Evolutionary conservation across 2,888 invertebrate species (phyloP).

Genomic region (Orchestes rusci): DNA sequence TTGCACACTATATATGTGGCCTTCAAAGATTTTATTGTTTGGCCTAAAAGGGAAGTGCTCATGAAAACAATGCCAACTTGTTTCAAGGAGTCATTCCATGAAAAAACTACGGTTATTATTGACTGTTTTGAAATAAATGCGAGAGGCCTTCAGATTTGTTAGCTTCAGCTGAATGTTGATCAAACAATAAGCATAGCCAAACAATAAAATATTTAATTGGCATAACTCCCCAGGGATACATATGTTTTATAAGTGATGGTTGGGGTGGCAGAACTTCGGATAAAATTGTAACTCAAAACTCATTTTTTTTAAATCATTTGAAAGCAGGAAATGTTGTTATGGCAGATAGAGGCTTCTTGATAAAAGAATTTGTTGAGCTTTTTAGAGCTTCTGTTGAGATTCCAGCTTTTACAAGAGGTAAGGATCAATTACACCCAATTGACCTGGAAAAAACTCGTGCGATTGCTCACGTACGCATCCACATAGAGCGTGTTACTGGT

Average conservation of each 20-base stretch:
- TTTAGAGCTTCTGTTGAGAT: conserved; percentile 19
- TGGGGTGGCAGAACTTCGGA: conserved; percentile 23
- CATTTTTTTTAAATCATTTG: conserved; percentile 13
- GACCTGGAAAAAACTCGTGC: conserved; percentile 24
- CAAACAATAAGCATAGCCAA: conserved; percentile 24
- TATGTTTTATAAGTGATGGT: conserved; percentile 21
- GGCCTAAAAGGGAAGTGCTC: conserved; percentile 18
- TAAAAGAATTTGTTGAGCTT: conserved; percentile 20
- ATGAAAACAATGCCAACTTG: conserved; percentile 11
- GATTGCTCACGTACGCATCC: conserved; percentile 26
- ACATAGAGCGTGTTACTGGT: conserved; percentile 22
- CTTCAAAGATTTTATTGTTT: no score
- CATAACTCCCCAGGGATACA: conserved; percentile 21
- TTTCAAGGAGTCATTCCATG: conserved; percentile 17
- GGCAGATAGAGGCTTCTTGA: conserved; percentile 23
- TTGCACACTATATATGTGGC: no score
- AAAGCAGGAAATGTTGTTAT: conserved; percentile 20
- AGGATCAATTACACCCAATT: conserved; percentile 19
- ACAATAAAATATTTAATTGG: conserved; percentile 24
- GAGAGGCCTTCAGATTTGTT: conserved; percentile 16
- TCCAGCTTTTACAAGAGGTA: conserved; percentile 24
- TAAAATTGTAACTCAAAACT: conserved; percentile 20
- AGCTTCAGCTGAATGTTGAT: conserved; percentile 18
- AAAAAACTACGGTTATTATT: conserved; percentile 13
- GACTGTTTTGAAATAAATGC: conserved; percentile 13